Evolutionary conservation across 2,113 vertebrate species (phyloP), one percentile per base, ranked within the genome.

Genomic region (Rhegmatorhina hoffmannsi): DNA sequence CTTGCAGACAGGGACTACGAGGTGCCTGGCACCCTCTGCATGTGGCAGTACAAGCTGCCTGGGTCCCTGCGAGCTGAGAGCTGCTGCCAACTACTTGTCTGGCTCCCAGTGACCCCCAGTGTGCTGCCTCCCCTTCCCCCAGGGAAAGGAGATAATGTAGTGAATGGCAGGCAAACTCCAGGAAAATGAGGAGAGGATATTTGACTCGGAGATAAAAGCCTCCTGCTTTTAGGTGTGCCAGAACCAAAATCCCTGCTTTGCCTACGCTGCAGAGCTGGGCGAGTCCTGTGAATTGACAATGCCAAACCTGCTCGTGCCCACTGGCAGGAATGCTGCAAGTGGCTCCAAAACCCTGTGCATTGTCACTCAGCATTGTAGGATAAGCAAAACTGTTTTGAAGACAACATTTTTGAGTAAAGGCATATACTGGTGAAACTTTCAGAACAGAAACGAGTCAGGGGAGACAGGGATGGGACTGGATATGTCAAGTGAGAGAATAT

Each of bases 111-210:
- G 6, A 20, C 40, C 36, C 36, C 83, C 46, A 19, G 50, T 3
- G 36, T 19, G 26, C 63, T 91, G 68, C 49, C 25, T 62, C 59
- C 47, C 29, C 25, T 21, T 40, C 14, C 40, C 34, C 36, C 6
- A 38, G n/a, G 46, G 40, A 47, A 64, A 52, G 55, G 43, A 80
- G 64, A 58, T 7, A 55, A 2, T 3, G 17, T 25, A 58, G 64
- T 40, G 68, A 50, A 46, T 33, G 38, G 53, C 68, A 80, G 90
- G 59, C 68, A 94, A 86, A 89, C 52, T 46, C 64, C 59, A 93
- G 69, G 81, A 84, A 93, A 94, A 96, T 53, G 36, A 84, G 64
- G 70, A 86, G 64, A 73, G 50, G 10, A 34, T 62, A 64, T 94
- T 87, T 84, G 81, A 66, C 74, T 89, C 12, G 2, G 50, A 58